Conservation (phyloP, 92 coral and sea anemone species). For the Anthopleura xanthogrammica region DNA sequence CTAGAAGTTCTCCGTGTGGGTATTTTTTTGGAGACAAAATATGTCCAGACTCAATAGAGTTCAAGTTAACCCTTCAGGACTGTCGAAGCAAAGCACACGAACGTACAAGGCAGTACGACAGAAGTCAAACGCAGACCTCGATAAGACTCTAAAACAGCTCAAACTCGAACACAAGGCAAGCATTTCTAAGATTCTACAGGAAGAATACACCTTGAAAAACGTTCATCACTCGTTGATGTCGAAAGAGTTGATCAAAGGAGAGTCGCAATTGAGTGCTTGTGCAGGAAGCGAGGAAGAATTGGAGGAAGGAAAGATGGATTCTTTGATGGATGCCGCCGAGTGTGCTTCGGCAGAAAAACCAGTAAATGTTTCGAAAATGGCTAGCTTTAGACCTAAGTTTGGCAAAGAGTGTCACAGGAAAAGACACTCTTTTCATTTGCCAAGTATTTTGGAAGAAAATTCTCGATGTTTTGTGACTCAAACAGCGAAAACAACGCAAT, state of each 20-base stretch:
- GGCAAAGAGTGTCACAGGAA: not conserved
- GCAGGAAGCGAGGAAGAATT: not conserved
- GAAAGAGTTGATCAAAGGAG: not conserved
- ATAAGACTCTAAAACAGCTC: slow-evolving; percentile 57
- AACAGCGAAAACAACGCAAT: not conserved
- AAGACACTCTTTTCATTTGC: slow-evolving; percentile 37
- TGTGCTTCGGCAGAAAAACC: not conserved
- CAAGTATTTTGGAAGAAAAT: slow-evolving; percentile 45
- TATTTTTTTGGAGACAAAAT: not conserved
- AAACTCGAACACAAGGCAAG: slow-evolving; percentile 63
- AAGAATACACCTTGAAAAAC: slow-evolving; percentile 46
- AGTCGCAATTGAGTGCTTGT: not conserved
- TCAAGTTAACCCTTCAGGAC: slow-evolving; percentile 33
- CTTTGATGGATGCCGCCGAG: not conserved
- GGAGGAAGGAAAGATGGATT: not conserved
- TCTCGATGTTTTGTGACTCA: not conserved
- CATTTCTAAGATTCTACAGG: slow-evolving; percentile 70
- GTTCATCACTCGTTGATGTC: slow-evolving; percentile 33
- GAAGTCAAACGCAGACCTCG: slow-evolving; percentile 67
- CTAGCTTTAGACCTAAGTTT: not conserved
- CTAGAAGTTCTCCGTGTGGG: too few species aligned
- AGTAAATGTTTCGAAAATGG: not conserved
- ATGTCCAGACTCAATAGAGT: not conserved
- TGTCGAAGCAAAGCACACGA: slow-evolving; percentile 61
- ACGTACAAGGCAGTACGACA: slow-evolving; percentile 50